A percentile compares a stretch with the other conserved stretches of the same genome.
Evolutionary conservation across 37 sponge, comb jelly and placozoan genomes (phyloP).

Genomic region (Spongilla lacustris): DNA sequence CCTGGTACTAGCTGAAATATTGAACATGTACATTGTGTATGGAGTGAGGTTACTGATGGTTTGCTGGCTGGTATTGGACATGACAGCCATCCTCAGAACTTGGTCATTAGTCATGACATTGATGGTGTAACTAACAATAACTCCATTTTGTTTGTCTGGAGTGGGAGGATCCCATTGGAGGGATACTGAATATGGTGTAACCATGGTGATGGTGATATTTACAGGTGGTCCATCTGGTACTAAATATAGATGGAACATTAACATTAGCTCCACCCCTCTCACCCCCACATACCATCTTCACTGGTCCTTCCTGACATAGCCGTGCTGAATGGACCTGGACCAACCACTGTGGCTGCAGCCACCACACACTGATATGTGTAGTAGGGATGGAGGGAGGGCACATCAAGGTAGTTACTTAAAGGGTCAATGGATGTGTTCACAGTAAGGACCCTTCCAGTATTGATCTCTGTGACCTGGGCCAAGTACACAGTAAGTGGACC

Average conservation of each 20-base stretch:
- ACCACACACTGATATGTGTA: slow-evolving; percentile 5
- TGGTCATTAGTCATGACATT: neutral
- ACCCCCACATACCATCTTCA: too few species aligned
- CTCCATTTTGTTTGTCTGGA: neutral
- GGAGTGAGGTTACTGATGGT: slow-evolving; percentile 3
- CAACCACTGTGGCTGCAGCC: slow-evolving; percentile 22
- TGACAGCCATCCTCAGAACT: neutral
- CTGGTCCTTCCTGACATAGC: too few species aligned
- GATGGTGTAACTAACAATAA: neutral
- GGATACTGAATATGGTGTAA: neutral
- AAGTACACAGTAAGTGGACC: neutral
- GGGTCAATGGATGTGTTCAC: neutral
- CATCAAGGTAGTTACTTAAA: neutral
- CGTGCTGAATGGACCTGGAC: slow-evolving; percentile 17
- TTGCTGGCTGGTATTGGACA: neutral
- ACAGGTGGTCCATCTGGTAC: slow-evolving; percentile 1
- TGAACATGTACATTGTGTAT: neutral
- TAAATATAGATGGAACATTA: neutral
- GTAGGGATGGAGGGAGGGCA: slow-evolving; percentile 15
- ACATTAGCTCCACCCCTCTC: too few species aligned
- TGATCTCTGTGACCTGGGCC: neutral
- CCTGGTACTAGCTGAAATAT: slow-evolving; percentile 11
- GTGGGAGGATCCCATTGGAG: neutral
- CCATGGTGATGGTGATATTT: neutral
- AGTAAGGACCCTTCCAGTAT: neutral